These are phyloP conservation scores for Seriola dumerili DNA, from an alignment of 2,113 vertebrate species.

Conservation along the genomic window DNA sequence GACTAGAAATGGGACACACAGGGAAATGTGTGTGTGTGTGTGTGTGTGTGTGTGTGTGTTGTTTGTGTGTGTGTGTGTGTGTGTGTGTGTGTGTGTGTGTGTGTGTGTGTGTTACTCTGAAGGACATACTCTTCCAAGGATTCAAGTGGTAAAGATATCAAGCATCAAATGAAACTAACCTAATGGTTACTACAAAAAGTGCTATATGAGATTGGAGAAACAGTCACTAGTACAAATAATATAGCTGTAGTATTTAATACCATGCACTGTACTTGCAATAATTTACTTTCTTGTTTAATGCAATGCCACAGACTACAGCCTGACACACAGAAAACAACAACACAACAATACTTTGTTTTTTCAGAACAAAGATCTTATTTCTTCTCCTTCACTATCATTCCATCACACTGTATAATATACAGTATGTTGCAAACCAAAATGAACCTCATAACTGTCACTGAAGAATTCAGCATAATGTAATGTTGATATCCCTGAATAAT, in stretches of 20 bases:
- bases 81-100: constrained; percentile 3
- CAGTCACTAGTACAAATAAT: too few species aligned
- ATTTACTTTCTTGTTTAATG: background rate
- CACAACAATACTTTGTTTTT: background rate
- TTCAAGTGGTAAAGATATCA: background rate
- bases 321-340: constrained; percentile 1
- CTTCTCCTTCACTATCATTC: background rate
- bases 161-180: background rate
- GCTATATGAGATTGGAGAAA: background rate
- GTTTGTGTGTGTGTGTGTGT: constrained; percentile 20
- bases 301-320: background rate
- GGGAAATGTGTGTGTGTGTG: constrained; percentile 2
- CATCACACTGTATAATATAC: background rate
- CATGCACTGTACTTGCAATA: background rate
- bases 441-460: background rate
- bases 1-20: constrained; percentile 5
- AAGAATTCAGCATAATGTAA: background rate
- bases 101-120: background rate
- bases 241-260: too few species aligned
- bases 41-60: constrained; percentile 16
- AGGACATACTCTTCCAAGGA: background rate
- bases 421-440: background rate
- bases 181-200: background rate
- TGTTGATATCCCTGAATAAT: background rate
- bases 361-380: background rate